A percentile compares a stretch with the other conserved stretches of the same genome.
These are phyloP conservation scores for Metacarcinus magister DNA, from an alignment of 2,888 invertebrate species.

Conservation along the genomic window DNA sequence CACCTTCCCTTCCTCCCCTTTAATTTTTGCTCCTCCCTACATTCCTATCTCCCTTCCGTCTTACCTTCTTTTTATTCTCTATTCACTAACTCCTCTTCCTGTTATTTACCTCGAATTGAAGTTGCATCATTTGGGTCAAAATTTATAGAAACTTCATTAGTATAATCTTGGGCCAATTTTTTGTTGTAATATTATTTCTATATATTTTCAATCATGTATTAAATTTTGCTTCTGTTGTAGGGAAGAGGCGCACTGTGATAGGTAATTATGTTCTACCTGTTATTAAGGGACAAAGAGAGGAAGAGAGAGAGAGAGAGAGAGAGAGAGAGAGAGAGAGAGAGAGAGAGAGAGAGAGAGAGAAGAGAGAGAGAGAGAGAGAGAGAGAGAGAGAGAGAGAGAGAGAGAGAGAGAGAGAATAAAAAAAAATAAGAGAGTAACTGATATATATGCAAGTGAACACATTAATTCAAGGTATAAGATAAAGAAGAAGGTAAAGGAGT, in stretches of 20 bases:
- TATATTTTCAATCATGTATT: background rate
- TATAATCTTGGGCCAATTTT: background rate
- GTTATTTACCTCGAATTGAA: background rate
- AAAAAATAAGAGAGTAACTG: background rate
- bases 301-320: background rate
- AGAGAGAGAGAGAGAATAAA: background rate
- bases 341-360: constrained; percentile 2
- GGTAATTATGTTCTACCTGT: background rate
- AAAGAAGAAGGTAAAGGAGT: too few relatives aligned
- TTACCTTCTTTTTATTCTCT: too few relatives aligned
- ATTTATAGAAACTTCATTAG: background rate
- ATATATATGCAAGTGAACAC: background rate
- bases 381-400: background rate
- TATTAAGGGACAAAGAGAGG: background rate
- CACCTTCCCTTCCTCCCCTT: background rate
- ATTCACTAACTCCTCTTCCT: too few relatives aligned
- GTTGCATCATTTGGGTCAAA: background rate
- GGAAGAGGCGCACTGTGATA: background rate
- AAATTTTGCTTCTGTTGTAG: background rate
- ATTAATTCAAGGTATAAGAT: too few relatives aligned
- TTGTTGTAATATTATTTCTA: background rate
- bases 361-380: background rate
- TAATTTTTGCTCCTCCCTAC: background rate
- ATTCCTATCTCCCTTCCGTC: background rate
- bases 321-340: background rate